Evolutionary conservation across 2,797 vertebrate species (phyloP).

Genomic region (Podarcis siculus): DNA sequence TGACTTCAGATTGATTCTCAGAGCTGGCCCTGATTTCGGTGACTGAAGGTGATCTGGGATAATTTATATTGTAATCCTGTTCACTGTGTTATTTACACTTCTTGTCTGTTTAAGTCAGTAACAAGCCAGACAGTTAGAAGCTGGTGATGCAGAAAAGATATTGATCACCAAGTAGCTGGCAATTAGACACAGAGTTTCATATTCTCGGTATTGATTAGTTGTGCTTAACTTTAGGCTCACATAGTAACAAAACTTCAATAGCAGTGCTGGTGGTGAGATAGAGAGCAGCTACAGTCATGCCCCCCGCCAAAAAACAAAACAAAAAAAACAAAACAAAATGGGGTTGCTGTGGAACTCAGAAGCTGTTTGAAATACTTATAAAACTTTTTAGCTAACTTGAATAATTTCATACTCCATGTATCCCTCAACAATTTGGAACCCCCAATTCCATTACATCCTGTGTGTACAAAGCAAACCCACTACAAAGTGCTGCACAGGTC

Average conservation of each 20-base stretch:
- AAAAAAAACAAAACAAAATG: too few species aligned
- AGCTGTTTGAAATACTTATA: too few species aligned
- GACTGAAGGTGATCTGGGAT: background rate
- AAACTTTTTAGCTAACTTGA: too few species aligned
- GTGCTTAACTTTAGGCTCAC: constrained; percentile 42
- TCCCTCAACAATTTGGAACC: too few species aligned
- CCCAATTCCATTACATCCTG: too few species aligned
- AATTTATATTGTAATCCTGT: constrained; percentile 1
- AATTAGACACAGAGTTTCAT: constrained; percentile 60
- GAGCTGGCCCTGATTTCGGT: background rate
- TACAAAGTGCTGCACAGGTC: too few species aligned
- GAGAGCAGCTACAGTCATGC: background rate
- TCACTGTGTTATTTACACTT: constrained; percentile 28
- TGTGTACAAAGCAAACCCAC: too few species aligned
- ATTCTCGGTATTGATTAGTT: constrained; percentile 64
- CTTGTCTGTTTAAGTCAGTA: constrained; percentile 36
- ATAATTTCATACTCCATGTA: too few species aligned
- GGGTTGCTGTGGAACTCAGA: too few species aligned
- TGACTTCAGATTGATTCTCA: constrained; percentile 3
- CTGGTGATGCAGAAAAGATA: constrained; percentile 59
- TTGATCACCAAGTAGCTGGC: constrained; percentile 61
- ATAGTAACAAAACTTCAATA: background rate
- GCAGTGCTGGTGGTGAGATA: background rate
- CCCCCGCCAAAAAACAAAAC: too few species aligned
- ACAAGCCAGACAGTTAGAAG: constrained; percentile 50